Evolutionary conservation across 2,888 invertebrate species (phyloP).

Genomic region (Eulithis testata): DNA sequence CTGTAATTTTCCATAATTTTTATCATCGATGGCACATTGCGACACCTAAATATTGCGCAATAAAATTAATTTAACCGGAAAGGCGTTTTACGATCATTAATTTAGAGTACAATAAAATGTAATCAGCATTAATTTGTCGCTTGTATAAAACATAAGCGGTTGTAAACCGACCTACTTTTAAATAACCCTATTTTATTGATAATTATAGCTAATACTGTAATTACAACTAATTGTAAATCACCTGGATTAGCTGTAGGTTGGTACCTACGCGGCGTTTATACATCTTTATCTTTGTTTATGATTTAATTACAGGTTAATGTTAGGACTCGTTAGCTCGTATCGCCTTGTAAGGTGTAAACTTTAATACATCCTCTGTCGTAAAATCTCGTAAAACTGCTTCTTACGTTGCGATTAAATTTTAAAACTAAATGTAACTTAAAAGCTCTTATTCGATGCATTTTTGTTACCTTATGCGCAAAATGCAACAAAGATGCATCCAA

Average conservation of each 20-base stretch:
- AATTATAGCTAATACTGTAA: slow-evolving; percentile 77
- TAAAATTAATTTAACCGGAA: slow-evolving; percentile 44
- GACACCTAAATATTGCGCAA: slow-evolving; percentile 41
- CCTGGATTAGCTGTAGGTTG: slow-evolving; percentile 63
- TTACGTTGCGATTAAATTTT: slow-evolving; percentile 42
- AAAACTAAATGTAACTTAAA: neutral
- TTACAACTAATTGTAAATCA: slow-evolving; percentile 80
- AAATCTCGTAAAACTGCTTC: slow-evolving; percentile 52
- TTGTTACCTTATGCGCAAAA: neutral
- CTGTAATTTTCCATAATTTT: slow-evolving; percentile 43
- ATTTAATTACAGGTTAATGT: slow-evolving; percentile 77
- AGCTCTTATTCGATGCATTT: neutral
- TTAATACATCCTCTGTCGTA: slow-evolving; percentile 62
- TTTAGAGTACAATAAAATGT: slow-evolving; percentile 59
- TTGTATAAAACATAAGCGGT: slow-evolving; percentile 45
- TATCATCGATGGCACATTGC: slow-evolving; percentile 38
- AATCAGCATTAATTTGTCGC: slow-evolving; percentile 61
- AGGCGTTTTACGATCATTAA: slow-evolving; percentile 53
- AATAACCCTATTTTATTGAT: slow-evolving; percentile 67
- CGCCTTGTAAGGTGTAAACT: slow-evolving; percentile 63
- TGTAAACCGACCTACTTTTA: slow-evolving; percentile 62
- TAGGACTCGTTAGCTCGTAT: slow-evolving; percentile 62
- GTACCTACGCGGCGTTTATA: slow-evolving; percentile 64
- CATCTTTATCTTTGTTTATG: slow-evolving; percentile 78
- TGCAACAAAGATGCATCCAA: no score